Evolutionary conservation across 2,888 invertebrate species (phyloP).

Genomic region (Nysson spinosus): DNA sequence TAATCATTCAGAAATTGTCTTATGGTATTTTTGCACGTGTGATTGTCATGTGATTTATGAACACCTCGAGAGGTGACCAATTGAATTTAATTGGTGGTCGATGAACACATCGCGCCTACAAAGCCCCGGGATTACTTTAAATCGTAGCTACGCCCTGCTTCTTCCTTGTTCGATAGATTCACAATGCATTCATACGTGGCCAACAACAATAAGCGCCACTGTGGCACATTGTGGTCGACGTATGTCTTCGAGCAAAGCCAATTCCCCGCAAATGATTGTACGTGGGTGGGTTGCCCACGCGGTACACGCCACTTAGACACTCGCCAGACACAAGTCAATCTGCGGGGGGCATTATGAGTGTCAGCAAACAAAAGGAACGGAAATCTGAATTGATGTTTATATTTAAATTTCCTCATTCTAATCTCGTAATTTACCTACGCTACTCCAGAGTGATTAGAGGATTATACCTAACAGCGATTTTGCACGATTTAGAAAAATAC

Average conservation of each 20-base stretch:
- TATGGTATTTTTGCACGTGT: conserved; percentile 5
- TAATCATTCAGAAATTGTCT: too few relatives aligned
- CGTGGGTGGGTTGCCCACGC: conserved; percentile 51
- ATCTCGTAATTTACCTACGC: too few relatives aligned
- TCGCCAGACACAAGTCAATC: conserved; percentile 40
- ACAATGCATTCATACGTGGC: conserved; percentile 26
- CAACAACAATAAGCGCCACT: conserved; percentile 52
- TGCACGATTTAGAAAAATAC: too few relatives aligned
- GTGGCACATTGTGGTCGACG: conserved; percentile 17
- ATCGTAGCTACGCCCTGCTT: conserved; percentile 14
- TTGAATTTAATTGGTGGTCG: conserved; percentile 31
- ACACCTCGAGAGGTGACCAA: conserved; percentile 19
- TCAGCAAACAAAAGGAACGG: conserved; percentile 31
- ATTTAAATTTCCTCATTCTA: too few relatives aligned
- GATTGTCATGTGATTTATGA: conserved; percentile 30
- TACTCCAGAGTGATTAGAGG: too few relatives aligned
- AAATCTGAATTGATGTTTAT: conserved; percentile 8
- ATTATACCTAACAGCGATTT: too few relatives aligned
- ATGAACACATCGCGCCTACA: conserved; percentile 15
- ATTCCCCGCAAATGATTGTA: conserved; percentile 44
- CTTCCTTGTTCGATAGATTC: conserved; percentile 27
- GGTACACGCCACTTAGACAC: conserved; percentile 41
- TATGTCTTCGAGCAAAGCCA: conserved; percentile 26
- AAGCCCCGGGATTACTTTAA: conserved; percentile 14
- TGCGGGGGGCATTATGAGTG: conserved; percentile 20